Base-by-base conservation (phyloP, 2,888 invertebrate species). In the Cetonia aurata region DNA sequence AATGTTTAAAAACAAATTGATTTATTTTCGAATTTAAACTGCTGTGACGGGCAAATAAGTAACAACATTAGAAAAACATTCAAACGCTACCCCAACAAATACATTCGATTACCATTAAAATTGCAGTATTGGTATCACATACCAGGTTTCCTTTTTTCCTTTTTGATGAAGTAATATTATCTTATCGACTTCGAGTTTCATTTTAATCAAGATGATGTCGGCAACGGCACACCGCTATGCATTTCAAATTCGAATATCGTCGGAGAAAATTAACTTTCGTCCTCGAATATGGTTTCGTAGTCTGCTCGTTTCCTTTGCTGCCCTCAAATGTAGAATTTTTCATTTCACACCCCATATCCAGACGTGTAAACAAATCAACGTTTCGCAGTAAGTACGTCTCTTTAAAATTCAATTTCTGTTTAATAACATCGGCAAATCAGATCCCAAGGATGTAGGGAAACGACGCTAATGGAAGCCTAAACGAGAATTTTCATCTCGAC, bases 361-460 rank as follows among this genome's bases (percentile, higher is more conserved):
- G 57, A 67, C 48, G 37, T 57, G 67, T 56, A 67, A 57, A 57
- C 65, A 57, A 65, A 65, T 65, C 37, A 65, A 15, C 37, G 33
- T 41, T 50, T 17, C 62, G 50, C 6, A 52, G 46, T 65, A 52
- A 50, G 50, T 65, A 65, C 71, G 31, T 62, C 69, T 69, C 69
- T 71, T 52, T 55, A 69, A 74, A 74, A 76, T 72, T 73, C 72
- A 75, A 75, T 74, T 76, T 76, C 75, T 76, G 66, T 75, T 73
- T 74, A 75, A 75, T 75, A 73, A 72, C 73, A 75, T 73, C 72
- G 71, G 67, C 68, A 71, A 75, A 71, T 67, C 71, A 60, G 67
- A 67, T 67, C 17, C 56, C 31, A 17, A 57, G 56, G 57, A 48
- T 50, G 56, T 56, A 56, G 67, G 57, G 57, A 56, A 37, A 56